phyloP scores from a whole-genome alignment of 2,888 invertebrate species.

The Timandra comae region DNA sequence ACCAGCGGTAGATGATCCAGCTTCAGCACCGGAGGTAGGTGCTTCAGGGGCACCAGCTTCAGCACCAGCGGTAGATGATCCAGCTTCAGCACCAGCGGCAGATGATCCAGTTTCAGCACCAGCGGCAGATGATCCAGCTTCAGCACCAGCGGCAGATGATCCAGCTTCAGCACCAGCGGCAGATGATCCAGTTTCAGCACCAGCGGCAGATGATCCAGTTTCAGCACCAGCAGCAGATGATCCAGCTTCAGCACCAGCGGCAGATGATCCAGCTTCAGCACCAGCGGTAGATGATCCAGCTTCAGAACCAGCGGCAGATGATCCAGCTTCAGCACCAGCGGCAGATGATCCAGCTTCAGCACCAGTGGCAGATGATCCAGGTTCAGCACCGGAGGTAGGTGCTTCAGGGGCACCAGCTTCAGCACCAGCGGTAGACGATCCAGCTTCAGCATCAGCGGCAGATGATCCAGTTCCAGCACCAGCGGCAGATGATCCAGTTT shows the following conservation, averaged over 20 bases:
- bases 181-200: neutral
- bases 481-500: constrained; percentile 3
- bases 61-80: neutral
- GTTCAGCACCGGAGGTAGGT: constrained; percentile 1
- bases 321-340: constrained; percentile 1
- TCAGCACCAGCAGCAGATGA: neutral
- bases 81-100: constrained; percentile 4
- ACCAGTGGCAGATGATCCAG: neutral
- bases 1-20: constrained; percentile 2
- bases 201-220: too few relatives aligned
- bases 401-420: too few relatives aligned
- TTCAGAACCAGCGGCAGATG: neutral
- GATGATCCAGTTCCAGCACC: neutral
- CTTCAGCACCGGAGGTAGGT: constrained; percentile 5
- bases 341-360: neutral
- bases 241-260: too few relatives aligned
- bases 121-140: too few relatives aligned
- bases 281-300: neutral
- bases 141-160: too few relatives aligned
- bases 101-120: too few relatives aligned
- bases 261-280: too few relatives aligned
- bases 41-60: too few relatives aligned
- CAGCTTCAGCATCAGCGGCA: neutral
- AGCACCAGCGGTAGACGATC: constrained; percentile 1
- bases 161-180: neutral